Evolutionary conservation across 2,113 vertebrate genomes (phyloP), one percentile per base, ranked within the genome.

Genomic region (Etia nguti): DNA sequence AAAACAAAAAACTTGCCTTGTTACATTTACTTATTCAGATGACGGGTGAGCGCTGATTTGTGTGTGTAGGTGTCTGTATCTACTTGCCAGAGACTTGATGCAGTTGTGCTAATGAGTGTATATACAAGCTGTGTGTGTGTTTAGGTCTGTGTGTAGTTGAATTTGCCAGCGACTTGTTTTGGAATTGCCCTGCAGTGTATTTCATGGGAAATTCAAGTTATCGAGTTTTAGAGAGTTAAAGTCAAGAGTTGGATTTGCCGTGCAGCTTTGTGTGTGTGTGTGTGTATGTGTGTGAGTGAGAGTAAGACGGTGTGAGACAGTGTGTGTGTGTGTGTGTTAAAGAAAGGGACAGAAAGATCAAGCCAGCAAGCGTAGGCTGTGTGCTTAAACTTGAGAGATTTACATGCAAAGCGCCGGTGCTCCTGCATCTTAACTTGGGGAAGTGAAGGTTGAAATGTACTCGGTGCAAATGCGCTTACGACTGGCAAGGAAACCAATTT

Each of bases 381-480:
- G 92, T 92, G 90, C 92, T 94, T 93, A 92, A 93, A 95, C 88
- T 93, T 92, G 83, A 84, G 90, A 94, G 94, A 94, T 96, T 96
- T 95, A 89, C 93, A 94, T 94, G 93, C 91, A 92, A 92, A 93
- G 93, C 85, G 80, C 92, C 15, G 89, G 80, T 91, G 92, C 93
- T 91, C 81, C 87, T 90, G 93, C 92, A 88, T 94, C 94, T 96
- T 96, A 95, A 94, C 91, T 94, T 89, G 86, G 84, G 90, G 95
- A 94, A 92, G 93, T 92, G 93, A 92, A 94, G 94, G 94, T 92
- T 94, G 95, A 95, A 95, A 95, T 95, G 94, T 92, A 89, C 93
- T 94, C 90, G 59, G 79, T 83, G 92, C 88, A 93, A 95, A 95
- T 95, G 92, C 92, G 93, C 94, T 94, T 94, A 94, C 62, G 87